Evolutionary conservation across 2,797 vertebrate genomes (phyloP), one percentile per base, ranked within the genome.

Genomic region (Malacoctenus gilli): DNA sequence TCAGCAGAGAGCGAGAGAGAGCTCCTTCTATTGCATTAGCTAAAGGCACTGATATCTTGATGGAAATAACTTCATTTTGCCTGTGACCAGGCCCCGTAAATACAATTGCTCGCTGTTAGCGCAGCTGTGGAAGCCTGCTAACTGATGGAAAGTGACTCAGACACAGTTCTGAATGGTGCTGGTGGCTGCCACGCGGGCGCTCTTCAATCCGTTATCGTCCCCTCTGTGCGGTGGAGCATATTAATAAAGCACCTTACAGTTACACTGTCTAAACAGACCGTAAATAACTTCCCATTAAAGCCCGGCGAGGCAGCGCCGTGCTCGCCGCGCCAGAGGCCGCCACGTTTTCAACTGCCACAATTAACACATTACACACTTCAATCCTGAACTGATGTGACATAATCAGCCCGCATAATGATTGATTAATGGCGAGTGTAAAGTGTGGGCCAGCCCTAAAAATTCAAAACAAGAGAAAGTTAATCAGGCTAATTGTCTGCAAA

Each of bases 401-500:
- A 85, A 89, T 92, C 82, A 35, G 62, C 83, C 80, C 62, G 81
- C 80, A 41, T 93, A 93, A 95, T 92, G 89, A 90, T 83, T 88
- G 82, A 93, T 93, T 93, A 91, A 94, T 82, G 68, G 79, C 85
- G 82, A 64, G 81, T 83, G 89, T 89, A 92, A 91, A 94, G 91
- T 92, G 91, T 81, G 80, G 85, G 90, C 87, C 89, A 82, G 85
- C 91, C 85, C 91, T 89, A 87, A 75, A 89, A 85, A 88, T 90
- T 89, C 86, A 86, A 87, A 94, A 89, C 86, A 77, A 84, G 84
- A 77, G 82, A 83, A 91, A 91, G 85, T 87, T 86, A 89, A 91
- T 85, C 84, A 63, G 12, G 64, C 82, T 92, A 92, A 94, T 94
- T 90, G 89, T 65, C 70, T 80, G 76, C 89, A 28, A 62, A 91